phyloP scores from a whole-genome alignment of 2,888 invertebrate genomes.

The Sphaeridia pumilis region DNA sequence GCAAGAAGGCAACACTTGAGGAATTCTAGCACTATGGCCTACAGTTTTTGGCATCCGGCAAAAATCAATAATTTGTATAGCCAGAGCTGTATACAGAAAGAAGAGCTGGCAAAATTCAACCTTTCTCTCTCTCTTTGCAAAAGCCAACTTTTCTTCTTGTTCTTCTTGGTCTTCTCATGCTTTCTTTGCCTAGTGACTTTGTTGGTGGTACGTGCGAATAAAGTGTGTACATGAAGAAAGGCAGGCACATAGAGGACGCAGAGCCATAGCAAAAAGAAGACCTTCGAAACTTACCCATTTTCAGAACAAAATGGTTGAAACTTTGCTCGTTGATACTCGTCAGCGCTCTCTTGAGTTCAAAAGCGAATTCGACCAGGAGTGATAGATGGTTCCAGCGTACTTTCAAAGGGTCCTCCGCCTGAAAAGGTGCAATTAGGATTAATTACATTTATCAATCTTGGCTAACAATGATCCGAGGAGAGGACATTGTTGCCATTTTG shows the following conservation, averaged over 20 bases:
- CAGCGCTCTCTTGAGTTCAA: conserved; percentile 78
- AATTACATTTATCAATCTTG: too few species aligned
- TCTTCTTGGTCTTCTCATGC: not conserved
- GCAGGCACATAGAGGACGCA: not conserved
- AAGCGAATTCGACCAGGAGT: conserved; percentile 74
- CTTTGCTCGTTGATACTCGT: conserved; percentile 88
- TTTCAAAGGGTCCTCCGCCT: conserved; percentile 57
- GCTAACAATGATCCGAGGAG: too few species aligned
- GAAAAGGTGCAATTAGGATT: not conserved
- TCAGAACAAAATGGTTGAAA: conserved; percentile 85
- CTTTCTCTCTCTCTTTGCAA: not conserved
- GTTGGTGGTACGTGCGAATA: too few species aligned
- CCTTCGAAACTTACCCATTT: conserved; percentile 51
- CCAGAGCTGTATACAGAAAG: too few species aligned
- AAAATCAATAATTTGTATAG: too few species aligned
- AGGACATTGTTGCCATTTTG: too few species aligned
- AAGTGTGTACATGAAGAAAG: not conserved
- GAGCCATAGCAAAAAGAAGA: conserved; percentile 1
- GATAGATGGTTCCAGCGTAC: conserved; percentile 75
- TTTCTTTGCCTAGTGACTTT: not conserved
- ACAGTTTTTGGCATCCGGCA: too few species aligned
- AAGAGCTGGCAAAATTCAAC: too few species aligned
- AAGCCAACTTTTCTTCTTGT: not conserved
- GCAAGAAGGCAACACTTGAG: too few species aligned
- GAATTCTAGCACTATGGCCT: too few species aligned